phyloP scores from a whole-genome alignment of 2,888 invertebrate genomes.

The Nasonovia ribisnigri region DNA sequence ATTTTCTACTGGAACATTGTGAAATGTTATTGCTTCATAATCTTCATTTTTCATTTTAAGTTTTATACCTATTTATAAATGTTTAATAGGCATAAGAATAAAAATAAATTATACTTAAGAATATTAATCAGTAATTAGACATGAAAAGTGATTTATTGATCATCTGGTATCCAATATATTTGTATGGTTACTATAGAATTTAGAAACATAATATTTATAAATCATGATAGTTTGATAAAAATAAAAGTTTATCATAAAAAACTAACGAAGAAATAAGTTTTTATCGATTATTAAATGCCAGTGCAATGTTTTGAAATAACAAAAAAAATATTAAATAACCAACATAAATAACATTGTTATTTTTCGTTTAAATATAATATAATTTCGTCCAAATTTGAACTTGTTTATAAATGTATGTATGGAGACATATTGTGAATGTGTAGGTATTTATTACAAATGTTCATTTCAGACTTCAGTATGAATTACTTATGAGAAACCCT shows the following conservation, averaged over 20 bases:
- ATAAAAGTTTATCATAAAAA: not conserved
- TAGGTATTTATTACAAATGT: no score
- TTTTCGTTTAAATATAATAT: no score
- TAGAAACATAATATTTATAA: not conserved
- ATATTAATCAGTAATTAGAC: not conserved
- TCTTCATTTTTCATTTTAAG: constrained; percentile 28
- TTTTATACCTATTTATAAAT: not conserved
- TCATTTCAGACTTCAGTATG: no score
- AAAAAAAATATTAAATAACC: no score
- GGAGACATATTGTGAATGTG: no score
- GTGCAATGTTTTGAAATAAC: no score
- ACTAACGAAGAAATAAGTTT: not conserved
- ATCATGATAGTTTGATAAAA: not conserved
- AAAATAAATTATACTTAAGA: not conserved
- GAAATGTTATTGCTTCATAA: not conserved
- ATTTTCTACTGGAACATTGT: not conserved
- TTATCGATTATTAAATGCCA: not conserved
- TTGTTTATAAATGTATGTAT: no score
- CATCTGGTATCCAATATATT: not conserved
- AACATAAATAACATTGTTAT: no score
- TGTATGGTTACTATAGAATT: not conserved
- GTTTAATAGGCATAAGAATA: not conserved
- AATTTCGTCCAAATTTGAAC: no score
- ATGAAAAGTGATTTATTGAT: not conserved
- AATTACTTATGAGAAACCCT: no score